Percentiles rank a stretch among this genome's conserved stretches.
These are phyloP conservation scores for Drosophila ironensis DNA, from an alignment of 1,140 invertebrate genomes.

Conservation along the genomic window DNA sequence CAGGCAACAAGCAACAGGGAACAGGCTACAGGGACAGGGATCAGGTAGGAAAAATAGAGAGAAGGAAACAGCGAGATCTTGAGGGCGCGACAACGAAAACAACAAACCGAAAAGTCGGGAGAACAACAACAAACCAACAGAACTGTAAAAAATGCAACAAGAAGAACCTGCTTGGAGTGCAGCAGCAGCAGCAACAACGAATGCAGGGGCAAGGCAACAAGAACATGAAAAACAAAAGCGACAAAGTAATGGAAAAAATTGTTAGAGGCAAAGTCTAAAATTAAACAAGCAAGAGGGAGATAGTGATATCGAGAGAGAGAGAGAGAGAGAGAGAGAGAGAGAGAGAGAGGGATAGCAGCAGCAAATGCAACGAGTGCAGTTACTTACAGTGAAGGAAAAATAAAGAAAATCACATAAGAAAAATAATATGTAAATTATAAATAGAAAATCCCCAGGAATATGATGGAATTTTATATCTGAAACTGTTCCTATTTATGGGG, in stretches of 20 bases:
- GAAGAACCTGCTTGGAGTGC: constrained; percentile 59
- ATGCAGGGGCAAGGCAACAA: constrained; percentile 21
- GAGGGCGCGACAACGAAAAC: constrained; percentile 40
- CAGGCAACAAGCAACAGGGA: constrained; percentile 5
- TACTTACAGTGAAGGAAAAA: constrained; percentile 29
- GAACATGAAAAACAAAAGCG: constrained; percentile 55
- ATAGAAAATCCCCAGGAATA: no score
- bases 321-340: constrained; percentile 8
- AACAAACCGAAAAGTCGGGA: constrained; percentile 58
- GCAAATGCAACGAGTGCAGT: constrained; percentile 68
- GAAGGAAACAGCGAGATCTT: neutral
- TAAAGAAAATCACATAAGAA: neutral
- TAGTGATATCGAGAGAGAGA: no score
- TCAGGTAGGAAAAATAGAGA: neutral
- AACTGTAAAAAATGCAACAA: constrained; percentile 72
- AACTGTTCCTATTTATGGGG: neutral
- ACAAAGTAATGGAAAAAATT: constrained; percentile 70
- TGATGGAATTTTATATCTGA: neutral
- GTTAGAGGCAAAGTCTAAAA: constrained; percentile 66
- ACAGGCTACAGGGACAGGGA: constrained; percentile 19
- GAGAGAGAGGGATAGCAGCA: constrained; percentile 6
- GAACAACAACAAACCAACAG: constrained; percentile 45
- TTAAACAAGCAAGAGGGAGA: constrained; percentile 41
- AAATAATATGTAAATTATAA: no score
- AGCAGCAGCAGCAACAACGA: constrained; percentile 8